Base-by-base conservation (phyloP, 2,888 invertebrate species). In the Elysia crispata region DNA sequence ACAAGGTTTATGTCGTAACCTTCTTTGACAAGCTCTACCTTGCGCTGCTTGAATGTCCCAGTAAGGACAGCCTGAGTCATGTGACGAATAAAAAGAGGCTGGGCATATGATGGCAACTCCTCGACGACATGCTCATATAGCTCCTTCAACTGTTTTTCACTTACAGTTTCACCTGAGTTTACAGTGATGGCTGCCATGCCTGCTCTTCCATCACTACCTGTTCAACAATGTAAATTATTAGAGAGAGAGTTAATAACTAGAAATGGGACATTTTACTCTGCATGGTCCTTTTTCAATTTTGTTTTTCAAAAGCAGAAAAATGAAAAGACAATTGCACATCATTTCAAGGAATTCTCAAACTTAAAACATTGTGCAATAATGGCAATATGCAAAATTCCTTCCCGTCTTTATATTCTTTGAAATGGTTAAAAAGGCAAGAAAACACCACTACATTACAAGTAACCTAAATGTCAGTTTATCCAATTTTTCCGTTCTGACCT, bases 111-210 rank as follows among this genome's bases (percentile, higher is more conserved):
- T 15, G 89, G 87, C 8, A 90, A 84, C 41, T 85, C 77, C 15
- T 85, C 80, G 28, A 83, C 74, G 64, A 85, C 85, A n/a, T 84
- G 82, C 1, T 77, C 41, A 80, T 86, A 88, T 1, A 86, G 30
- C 20, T 82, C 49, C 25, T 79, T 60, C 28, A 86, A 75, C 18
- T 81, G 74, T 23, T 77, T 76, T 1, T 54, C 20, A 20, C 83
- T 82, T 11, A 85, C 64, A 6, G 28, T 62, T 1, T 54, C 54
- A 20, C 82, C 85, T 25, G 82, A 69, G 49, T 83, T 84, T 18
- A 88, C 74, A 20, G 83, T 83, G 18, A 89, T 74, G 11, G 88
- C 86, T 0, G 85, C 88, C 89, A 89, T 89, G 13, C 89, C 89
- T 23, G 88, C 87, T 62, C 84, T 80, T 1, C 86, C 86, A 69